Conservation (phyloP, 2,888 invertebrate species). For the Callinectes sapidus region DNA sequence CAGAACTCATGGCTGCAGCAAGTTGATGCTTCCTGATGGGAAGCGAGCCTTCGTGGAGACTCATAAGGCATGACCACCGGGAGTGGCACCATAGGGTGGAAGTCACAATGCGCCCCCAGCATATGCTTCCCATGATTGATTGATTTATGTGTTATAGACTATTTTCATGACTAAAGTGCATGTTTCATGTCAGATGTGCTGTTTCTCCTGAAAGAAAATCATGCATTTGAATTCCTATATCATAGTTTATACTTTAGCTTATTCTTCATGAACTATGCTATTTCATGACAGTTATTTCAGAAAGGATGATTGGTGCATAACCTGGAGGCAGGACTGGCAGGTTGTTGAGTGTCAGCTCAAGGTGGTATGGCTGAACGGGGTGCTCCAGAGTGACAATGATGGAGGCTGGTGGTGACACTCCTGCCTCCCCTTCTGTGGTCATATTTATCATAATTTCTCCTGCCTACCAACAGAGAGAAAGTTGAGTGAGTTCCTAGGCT, state of each 20-base stretch:
- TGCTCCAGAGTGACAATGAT: background rate
- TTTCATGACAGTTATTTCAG: background rate
- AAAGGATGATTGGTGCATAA: background rate
- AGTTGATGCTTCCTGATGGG: no score
- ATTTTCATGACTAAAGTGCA: no score
- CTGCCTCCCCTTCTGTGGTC: slow-evolving; percentile 17
- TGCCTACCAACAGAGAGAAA: background rate
- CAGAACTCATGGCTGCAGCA: no score
- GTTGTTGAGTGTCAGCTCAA: background rate
- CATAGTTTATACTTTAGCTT: background rate
- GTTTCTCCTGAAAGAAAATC: no score
- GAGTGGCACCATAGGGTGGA: no score
- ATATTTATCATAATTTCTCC: background rate
- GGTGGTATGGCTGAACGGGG: slow-evolving; percentile 9
- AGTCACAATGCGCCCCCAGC: no score
- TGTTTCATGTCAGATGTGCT: no score
- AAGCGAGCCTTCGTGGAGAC: no score
- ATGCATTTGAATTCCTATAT: no score
- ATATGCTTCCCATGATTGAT: no score
- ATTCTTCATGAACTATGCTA: background rate
- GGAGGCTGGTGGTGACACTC: background rate
- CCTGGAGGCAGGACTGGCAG: slow-evolving; percentile 4
- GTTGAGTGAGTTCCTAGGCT: background rate
- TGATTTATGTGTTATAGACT: no score
- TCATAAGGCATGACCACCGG: no score